Conservation (phyloP, 2,888 invertebrate genomes). For the Orchestes rusci region DNA sequence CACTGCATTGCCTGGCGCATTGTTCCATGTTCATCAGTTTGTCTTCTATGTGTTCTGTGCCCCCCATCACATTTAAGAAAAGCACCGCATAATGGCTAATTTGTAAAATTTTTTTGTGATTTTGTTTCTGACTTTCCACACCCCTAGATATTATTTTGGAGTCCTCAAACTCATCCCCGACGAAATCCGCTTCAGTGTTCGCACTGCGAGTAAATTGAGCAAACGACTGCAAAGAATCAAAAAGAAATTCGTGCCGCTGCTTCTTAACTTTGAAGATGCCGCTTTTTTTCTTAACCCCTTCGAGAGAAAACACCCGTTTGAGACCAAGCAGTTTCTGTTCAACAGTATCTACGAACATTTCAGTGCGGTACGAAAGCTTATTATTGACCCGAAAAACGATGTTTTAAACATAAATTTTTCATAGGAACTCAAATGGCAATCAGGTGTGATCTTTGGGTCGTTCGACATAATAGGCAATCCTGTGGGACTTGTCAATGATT, state of each 20-base stretch:
- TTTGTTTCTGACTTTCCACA: no score
- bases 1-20: no score
- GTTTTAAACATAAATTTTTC: slow-evolving; percentile 11
- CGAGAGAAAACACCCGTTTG: slow-evolving; percentile 80
- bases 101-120: no score
- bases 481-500: slow-evolving; percentile 89
- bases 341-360: slow-evolving; percentile 81
- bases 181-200: slow-evolving; percentile 80
- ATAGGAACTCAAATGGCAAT: slow-evolving; percentile 88
- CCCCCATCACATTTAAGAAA: no score
- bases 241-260: slow-evolving; percentile 74
- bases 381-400: slow-evolving; percentile 1
- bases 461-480: slow-evolving; percentile 98
- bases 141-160: slow-evolving; percentile 39
- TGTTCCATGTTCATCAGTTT: no score
- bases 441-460: slow-evolving; percentile 89
- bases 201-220: slow-evolving; percentile 78
- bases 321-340: slow-evolving; percentile 78
- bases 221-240: slow-evolving; percentile 72
- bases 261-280: slow-evolving; percentile 96
- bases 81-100: no score
- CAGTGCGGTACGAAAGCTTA: slow-evolving; percentile 52
- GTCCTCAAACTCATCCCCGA: slow-evolving; percentile 41
- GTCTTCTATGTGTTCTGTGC: no score
- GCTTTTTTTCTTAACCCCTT: slow-evolving; percentile 87